These are phyloP conservation scores for Eulithis prunata DNA, from an alignment of 2,888 invertebrate species.

Conservation along the genomic window DNA sequence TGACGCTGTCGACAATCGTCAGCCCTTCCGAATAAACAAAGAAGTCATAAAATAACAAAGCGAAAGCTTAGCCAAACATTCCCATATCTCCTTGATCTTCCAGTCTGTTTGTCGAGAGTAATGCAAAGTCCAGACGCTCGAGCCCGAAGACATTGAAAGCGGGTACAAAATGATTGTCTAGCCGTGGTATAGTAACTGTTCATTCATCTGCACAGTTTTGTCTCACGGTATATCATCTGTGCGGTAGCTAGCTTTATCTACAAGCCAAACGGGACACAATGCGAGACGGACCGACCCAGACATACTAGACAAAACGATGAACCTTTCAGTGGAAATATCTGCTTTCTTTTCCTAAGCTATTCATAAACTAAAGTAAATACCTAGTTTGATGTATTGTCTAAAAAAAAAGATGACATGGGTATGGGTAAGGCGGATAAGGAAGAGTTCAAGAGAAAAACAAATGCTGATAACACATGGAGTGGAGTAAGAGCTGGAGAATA, in stretches of 20 bases:
- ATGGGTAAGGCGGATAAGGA: no score
- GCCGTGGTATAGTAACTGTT: constrained; percentile 20
- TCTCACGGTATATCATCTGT: constrained; percentile 13
- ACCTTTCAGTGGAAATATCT: no score
- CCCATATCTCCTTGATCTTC: constrained; percentile 9
- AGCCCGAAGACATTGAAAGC: constrained; percentile 34
- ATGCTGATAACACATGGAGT: neutral
- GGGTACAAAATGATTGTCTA: constrained; percentile 34
- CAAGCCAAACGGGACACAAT: constrained; percentile 25
- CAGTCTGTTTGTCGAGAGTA: constrained; percentile 30
- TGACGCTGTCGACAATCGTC: no score
- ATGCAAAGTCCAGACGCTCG: constrained; percentile 39
- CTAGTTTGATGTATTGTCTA: no score
- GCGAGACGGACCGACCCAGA: constrained; percentile 5
- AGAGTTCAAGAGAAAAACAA: no score
- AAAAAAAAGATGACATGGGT: no score
- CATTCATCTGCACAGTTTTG: constrained; percentile 13
- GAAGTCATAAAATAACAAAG: constrained; percentile 4
- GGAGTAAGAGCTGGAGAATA: neutral
- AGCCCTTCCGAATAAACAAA: no score
- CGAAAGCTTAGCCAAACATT: constrained; percentile 6
- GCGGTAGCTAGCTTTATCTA: constrained; percentile 19
- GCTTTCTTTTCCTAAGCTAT: no score
- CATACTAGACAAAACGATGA: neutral
- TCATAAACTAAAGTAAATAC: no score